Evolutionary conservation across 2,888 invertebrate species (phyloP), one percentile per base, ranked within the genome.

Genomic region (Drosophila ezoana): DNA sequence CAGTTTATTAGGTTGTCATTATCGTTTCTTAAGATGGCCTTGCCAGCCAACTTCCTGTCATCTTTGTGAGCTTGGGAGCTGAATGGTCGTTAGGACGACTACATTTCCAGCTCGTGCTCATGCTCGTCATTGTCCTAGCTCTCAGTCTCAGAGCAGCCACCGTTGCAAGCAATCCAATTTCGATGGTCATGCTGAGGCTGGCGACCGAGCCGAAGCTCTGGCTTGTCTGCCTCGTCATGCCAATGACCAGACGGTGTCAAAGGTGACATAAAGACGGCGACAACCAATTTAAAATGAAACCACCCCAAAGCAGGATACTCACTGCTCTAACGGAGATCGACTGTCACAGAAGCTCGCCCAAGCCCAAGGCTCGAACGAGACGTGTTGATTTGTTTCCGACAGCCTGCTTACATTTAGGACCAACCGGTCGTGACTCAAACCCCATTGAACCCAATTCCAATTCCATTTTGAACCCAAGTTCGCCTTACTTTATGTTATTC

Each of bases 1-100:
- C 87, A 70, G 72, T 86, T 85, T 87, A 84, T 85, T 85, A 87
- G 80, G 83, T 76, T 86, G 81, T 82, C 83, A 81, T 81, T 79
- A 85, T 71, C 76, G 53, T 80, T 86, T 79, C 83, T 79, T 79
- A 81, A 86, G 83, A 86, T 86, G 83, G 65, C 68, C 74, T 60
- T 75, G 67, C 41, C 47, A 61, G 61, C 38, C 58, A 59, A 49
- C 56, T 68, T 74, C 35, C 80, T 59, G 77, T 65, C 76, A 60
- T 76, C 76, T 64, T 71, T 65, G 62, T 41, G 59, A 41, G 74
- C 72, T 65, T 60, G 62, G 52, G 58, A 56, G 33, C 58, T 43
- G 16, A 52, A 48, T 66, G 69, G 78, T 83, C 66, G 70, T 65
- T 68, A 76, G 71, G 81, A 76, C 81, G 57, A 81, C 68, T 32